Base-by-base conservation (phyloP, 2,113 vertebrate species). In the Chaetorhynchus papuensis region DNA sequence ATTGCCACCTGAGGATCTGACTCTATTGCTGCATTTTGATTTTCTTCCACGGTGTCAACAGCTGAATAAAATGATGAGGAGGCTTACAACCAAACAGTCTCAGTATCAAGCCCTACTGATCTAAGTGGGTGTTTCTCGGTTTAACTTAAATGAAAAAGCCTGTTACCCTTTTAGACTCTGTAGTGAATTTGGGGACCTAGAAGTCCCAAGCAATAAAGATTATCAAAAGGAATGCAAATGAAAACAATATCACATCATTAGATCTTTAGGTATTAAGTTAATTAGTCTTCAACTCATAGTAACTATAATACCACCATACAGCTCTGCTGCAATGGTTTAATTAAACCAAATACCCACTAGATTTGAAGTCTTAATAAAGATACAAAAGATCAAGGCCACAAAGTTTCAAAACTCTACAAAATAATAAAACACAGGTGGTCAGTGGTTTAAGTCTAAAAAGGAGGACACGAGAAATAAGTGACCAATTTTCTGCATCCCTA, bases 211-310 rank as follows among this genome's bases (percentile, higher is more conserved):
- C 49, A 94, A 91, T 57, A 91, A 94, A 57, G 41, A 90, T 89
- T 92, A 92, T 92, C 56, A 84, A 72, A 94, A 68, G 15, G 27
- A 94, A 93, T 71, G 80, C 33, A 94, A 94, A 93, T 95, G 57
- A 77, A 93, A 95, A 68, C 44, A 88, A 50, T 89, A 96, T 92
- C 83, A 88, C 79, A 60, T 83, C 63, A 90, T 96, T 85, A 85
- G 66, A 96, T 94, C 87, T 93, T 94, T 91, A 85, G n/a, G 74
- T 92, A 96, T 96, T 94, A 95, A 92, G 71, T 90, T 85, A 96
- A 96, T 96, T 96, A 93, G 57, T 87, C 69, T 84, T 90, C 33
- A 70, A 71, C 20, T 89, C 81, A 52, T 56, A 66, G 61, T 74
- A 82, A 76, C 86, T 87, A 23, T 79, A 83, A 65, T 89, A 90